Evolutionary conservation across 2,797 vertebrate genomes (phyloP), one percentile per base, ranked within the genome.

Genomic region (Cynodonichthys magdalenae): DNA sequence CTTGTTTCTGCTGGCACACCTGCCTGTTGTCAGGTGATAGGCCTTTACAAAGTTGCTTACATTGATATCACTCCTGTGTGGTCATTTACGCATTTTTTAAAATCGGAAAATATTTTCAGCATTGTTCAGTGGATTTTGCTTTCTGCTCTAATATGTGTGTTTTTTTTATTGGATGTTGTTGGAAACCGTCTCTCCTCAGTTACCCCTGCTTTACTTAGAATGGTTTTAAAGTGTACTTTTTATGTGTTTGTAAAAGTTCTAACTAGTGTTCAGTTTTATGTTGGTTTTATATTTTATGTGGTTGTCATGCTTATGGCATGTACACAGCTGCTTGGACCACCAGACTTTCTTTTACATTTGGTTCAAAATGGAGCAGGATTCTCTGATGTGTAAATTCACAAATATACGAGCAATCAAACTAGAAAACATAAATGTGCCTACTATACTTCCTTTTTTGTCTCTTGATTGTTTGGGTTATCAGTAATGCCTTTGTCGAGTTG

Each of bases 1-100:
- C 54, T 0, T 69, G 90, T 89, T 94, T 91, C 92, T 90, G 89
- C 87, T 75, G 85, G 87, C 91, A 92, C 95, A 96, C 94, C 94
- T 95, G 95, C 94, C 77, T 44, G 2, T 86, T 88, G 89, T 90
- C 92, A 90, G 60, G 90, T 88, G 89, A 82, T 83, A 48, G 64
- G 55, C 9, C 57, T 56, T 51, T 65, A 68, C 17, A n/a, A 52
- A 76, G 68, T 49, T 48, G 24, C 39, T 17, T 42, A 39, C 49
- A 63, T 24, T 59, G 45, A 20, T 14, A 59, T 51, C 45, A 65
- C 15, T 44, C 36, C 7, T 44, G 53, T 55, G 6, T 46, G 1
- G 6, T 56, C 11, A 39, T 39, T 39, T 39, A 39, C 11, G 12
- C 36, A 12, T 11, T 17, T 17, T 54, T 59, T n/a, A n/a, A n/a